phyloP scores from a whole-genome alignment of 2,888 invertebrate genomes.

The Zaprionus bogoriensis region DNA sequence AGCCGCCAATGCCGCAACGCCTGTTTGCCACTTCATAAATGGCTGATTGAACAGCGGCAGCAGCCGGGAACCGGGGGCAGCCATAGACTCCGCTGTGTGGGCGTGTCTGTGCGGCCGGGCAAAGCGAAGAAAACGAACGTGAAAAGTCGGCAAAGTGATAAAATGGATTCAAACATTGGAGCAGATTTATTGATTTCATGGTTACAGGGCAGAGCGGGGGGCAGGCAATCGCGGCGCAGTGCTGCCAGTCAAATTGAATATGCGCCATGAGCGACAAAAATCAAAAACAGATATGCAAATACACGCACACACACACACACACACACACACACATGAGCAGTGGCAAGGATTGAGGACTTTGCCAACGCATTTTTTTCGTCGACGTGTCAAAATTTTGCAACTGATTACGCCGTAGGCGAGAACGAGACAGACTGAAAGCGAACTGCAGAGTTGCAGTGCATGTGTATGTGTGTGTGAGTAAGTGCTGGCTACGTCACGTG shows the following conservation, averaged over 20 bases:
- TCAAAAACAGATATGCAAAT: slow-evolving; percentile 74
- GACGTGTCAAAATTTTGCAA: slow-evolving; percentile 66
- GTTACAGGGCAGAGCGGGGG: slow-evolving; percentile 21
- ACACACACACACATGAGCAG: slow-evolving; percentile 9
- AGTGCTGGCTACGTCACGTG: slow-evolving; percentile 38
- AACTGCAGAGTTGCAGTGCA: slow-evolving; percentile 1
- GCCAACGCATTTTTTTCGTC: slow-evolving; percentile 13
- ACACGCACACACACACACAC: slow-evolving; percentile 30
- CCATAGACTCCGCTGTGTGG: too few relatives aligned
- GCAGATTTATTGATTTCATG: slow-evolving; percentile 76
- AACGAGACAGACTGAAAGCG: not conserved
- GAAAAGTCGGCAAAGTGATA: slow-evolving; percentile 68
- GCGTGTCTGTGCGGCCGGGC: too few relatives aligned
- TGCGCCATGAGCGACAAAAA: slow-evolving; percentile 74
- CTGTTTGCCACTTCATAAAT: slow-evolving; percentile 62
- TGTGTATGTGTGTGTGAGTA: slow-evolving; percentile 8
- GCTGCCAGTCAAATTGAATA: slow-evolving; percentile 65
- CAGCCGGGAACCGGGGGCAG: too few relatives aligned
- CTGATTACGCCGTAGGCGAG: slow-evolving; percentile 68
- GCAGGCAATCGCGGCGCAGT: slow-evolving; percentile 9
- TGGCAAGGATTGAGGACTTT: slow-evolving; percentile 2
- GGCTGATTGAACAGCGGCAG: slow-evolving; percentile 29
- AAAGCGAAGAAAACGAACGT: slow-evolving; percentile 21
- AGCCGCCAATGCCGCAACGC: slow-evolving; percentile 54
- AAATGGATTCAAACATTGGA: slow-evolving; percentile 75